Conservation (phyloP, 2,797 vertebrate species). For the Macropus fuliginosus region DNA sequence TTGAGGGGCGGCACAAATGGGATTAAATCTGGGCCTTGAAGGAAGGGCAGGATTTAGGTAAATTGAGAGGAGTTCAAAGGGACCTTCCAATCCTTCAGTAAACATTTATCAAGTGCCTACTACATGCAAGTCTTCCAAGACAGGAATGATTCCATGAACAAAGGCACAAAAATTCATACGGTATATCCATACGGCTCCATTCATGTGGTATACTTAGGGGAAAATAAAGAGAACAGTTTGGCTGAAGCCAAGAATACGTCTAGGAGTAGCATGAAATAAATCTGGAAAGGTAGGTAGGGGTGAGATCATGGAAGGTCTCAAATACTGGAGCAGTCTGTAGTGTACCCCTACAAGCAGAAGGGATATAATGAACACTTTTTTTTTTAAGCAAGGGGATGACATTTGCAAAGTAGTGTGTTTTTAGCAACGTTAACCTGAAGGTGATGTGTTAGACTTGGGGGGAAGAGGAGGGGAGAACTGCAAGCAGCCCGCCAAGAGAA, state of each 20-base stretch:
- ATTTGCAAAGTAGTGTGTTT: background rate
- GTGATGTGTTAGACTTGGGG: background rate
- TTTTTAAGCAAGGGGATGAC: background rate
- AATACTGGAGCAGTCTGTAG: background rate
- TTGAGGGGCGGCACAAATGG: background rate
- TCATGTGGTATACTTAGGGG: background rate
- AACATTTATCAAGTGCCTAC: background rate
- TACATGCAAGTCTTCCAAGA: background rate
- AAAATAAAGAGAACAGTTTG: background rate
- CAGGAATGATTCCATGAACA: background rate
- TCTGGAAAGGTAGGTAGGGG: background rate
- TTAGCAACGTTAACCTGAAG: background rate
- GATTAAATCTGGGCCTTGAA: background rate
- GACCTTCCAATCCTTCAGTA: background rate
- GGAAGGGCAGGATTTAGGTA: background rate
- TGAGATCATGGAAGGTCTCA: background rate
- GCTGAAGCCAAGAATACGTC: background rate
- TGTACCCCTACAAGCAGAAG: background rate
- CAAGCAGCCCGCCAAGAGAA: background rate
- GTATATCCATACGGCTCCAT: background rate
- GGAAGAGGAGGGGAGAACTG: no score
- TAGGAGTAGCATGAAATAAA: background rate
- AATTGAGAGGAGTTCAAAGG: background rate
- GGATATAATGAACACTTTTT: background rate
- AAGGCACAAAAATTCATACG: background rate